Base-by-base conservation (phyloP, 2,888 invertebrate genomes). In the Calameuta filiformis region DNA sequence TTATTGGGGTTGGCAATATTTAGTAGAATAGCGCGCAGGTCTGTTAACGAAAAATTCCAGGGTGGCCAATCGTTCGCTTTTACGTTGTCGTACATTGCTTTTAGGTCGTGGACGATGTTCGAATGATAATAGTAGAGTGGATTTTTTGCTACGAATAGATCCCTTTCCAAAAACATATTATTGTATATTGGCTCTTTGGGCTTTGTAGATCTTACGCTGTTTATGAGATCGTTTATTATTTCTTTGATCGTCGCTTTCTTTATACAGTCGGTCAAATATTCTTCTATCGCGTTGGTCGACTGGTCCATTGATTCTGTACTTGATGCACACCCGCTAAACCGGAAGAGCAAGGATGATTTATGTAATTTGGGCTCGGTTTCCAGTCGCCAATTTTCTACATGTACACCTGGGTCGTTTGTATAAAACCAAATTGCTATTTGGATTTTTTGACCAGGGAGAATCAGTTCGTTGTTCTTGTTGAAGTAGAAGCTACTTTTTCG, bases 401-500 rank as follows among this genome's bases (percentile, higher is more conserved):
- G 92, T 12, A 92, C 90, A 3, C 92, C 92, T 1, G 92, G 87
- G 34, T 84, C 85, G 11, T 90, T 88, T 1, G 93, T 91, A 73
- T 92, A 84, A 83, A 94, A 94, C 82, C 93, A 93, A 56, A 94
- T 91, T 23, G 85, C 89, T 73, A 94, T 83, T 40, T 91, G 83
- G 71, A 91, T 91, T 4, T 85, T 90, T 83, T 93, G 92, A 0
- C 93, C 93, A 1, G 94, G 94, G 0, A 92, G 88, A 71, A 94
- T 80, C 0, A 93, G 86, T 31, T 92, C 91, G 86, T 93, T 93
- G 81, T 93, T 94, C 88, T 94, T 94, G 79, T 94, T 92, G 80
- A 94, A 94, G 85, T 92, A 94, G 85, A 94, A 94, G 0, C 91
- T 91, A 86, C 92, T 93, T 71, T 89, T 91, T 77, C 86, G 88